These are phyloP conservation scores for Coracopsis vasa DNA, from an alignment of 2,113 vertebrate genomes.

Conservation along the genomic window DNA sequence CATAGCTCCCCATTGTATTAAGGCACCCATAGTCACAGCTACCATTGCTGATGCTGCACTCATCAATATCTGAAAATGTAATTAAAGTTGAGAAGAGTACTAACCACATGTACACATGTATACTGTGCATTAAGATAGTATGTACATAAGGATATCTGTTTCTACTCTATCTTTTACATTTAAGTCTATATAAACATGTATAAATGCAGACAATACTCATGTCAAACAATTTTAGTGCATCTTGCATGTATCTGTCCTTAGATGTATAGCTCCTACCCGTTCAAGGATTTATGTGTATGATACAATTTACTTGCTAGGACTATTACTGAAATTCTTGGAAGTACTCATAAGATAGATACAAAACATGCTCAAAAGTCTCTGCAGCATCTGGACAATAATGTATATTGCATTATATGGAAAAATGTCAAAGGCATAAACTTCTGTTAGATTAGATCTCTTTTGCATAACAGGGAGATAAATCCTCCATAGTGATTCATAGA, in stretches of 20 bases:
- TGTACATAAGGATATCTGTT: background rate
- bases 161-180: background rate
- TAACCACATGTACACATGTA: background rate
- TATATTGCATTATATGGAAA: background rate
- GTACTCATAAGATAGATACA: background rate
- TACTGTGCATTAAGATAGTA: background rate
- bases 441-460: background rate
- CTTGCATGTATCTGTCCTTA: background rate
- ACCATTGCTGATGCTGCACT: constrained; percentile 90
- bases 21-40: constrained; percentile 87
- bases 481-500: background rate
- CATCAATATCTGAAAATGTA: constrained; percentile 83
- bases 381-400: background rate
- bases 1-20: constrained; percentile 89
- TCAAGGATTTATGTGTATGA: background rate
- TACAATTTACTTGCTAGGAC: background rate
- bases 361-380: background rate
- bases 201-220: background rate
- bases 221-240: background rate
- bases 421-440: background rate
- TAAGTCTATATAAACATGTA: background rate
- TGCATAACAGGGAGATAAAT: background rate
- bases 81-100: background rate
- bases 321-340: background rate
- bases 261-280: background rate